Evolutionary conservation across 2,797 vertebrate species (phyloP), one percentile per base, ranked within the genome.

Genomic region (Diplodus puntazzo): DNA sequence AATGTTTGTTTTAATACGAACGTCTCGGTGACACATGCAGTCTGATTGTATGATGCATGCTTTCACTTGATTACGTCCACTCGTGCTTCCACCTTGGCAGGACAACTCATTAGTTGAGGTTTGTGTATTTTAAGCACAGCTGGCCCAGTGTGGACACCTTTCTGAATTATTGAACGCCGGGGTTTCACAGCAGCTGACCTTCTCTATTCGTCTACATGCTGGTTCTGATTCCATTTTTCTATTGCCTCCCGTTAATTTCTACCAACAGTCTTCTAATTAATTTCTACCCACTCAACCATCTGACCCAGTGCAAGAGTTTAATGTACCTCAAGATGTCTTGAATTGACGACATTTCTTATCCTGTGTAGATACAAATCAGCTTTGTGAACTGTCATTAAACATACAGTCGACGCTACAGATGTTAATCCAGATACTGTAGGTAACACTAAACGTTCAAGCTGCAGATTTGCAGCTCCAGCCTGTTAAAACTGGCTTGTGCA

Each of bases 401-500:
- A 62, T 43, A 16, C 2, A 14, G 34, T 39, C 39, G 10, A 39
- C 39, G 2, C 39, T 39, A 3, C 39, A 3, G 9, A 3, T 59
- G 23, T 65, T 6, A 21, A 46, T 61, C 4, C 9, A 39, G 39
- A 39, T 39, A 39, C 39, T 10, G 39, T 30, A 42, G 17, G 13
- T 54, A 34, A 34, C 18, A 48, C 21, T 53, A 17, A 9, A 55
- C 8, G 5, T 1, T 17, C 23, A 14, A 55, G 53, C 20, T 48
- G 54, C 52, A 57, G 25, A 73, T 27, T 11, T 1, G 23, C 21
- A 21, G 39, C 58, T 58, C 5, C 7, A 3, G 27, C 43, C 53
- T 34, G 21, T 63, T 25, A 75, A 63, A 71, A 64, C 4, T 52
- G 4, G 14, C 25, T 75, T 53, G 68, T 53, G 52, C 52, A 34